These are phyloP conservation scores for Thalpophila matura DNA, from an alignment of 2,888 invertebrate species.

Conservation along the genomic window DNA sequence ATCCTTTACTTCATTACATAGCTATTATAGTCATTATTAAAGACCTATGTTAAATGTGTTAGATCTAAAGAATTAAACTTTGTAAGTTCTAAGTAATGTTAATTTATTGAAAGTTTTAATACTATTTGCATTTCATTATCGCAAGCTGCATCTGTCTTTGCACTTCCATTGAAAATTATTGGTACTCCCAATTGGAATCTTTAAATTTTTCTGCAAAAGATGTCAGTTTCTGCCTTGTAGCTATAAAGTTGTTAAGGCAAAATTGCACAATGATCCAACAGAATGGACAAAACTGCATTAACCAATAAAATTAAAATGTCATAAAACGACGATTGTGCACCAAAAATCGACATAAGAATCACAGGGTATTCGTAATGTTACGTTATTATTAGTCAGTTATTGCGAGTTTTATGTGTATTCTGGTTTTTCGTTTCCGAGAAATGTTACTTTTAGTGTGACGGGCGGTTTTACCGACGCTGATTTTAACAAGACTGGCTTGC, in stretches of 20 bases:
- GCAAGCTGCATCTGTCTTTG: slow-evolving; percentile 57
- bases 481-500: slow-evolving; percentile 84
- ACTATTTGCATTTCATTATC: slow-evolving; percentile 59
- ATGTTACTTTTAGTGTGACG: slow-evolving; percentile 77
- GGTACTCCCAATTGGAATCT: slow-evolving; percentile 47
- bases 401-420: slow-evolving; percentile 81
- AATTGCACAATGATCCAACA: slow-evolving; percentile 69
- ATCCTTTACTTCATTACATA: slow-evolving; percentile 4
- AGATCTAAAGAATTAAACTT: slow-evolving; percentile 15
- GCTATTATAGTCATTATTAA: slow-evolving; percentile 34
- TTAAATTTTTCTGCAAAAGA: slow-evolving; percentile 54
- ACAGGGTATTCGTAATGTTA: slow-evolving; percentile 79
- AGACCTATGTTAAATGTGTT: slow-evolving; percentile 7
- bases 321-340: slow-evolving; percentile 76
- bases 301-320: slow-evolving; percentile 86
- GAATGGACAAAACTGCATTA: slow-evolving; percentile 67
- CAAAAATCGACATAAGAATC: slow-evolving; percentile 74
- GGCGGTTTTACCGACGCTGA: slow-evolving; percentile 70
- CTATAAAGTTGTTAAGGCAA: slow-evolving; percentile 77
- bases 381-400: slow-evolving; percentile 83
- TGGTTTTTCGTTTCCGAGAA: slow-evolving; percentile 80
- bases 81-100: slow-evolving; percentile 12
- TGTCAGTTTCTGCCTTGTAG: slow-evolving; percentile 61
- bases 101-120: slow-evolving; percentile 44
- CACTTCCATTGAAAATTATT: slow-evolving; percentile 56